Base-by-base conservation (phyloP, 1,140 invertebrate genomes). In the Papilio glaucus region DNA sequence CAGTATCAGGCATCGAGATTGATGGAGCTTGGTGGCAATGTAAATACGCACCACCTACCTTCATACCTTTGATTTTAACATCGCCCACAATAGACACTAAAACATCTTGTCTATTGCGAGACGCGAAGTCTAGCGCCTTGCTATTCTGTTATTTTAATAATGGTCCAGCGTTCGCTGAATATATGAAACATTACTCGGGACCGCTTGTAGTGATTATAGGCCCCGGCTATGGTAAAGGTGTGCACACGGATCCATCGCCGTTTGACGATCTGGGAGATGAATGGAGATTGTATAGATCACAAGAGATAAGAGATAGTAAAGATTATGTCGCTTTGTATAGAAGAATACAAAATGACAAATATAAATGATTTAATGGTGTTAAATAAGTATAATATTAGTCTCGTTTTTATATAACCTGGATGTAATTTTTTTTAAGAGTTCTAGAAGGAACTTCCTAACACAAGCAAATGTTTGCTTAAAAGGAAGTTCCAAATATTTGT, bases 141-240 rank as follows among this genome's bases (percentile, higher is more conserved):
- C 78, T 97, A 26, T 97, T 97, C 82, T 97, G 96, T 80, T 97
- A 97, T 80, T 97, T 97, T 80, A 97, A 97, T 77, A 95, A 96
- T 75, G 93, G 94, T 0, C 39, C 70, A 6, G 95, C 95, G 15
- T 97, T 97, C 86, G 72, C 89, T 6, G 87, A 95, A 8, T 97
- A 97, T 81, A 83, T 97, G n/a, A 83, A 90, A 37, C 77, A 93
- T 60, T 97, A 94, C 82, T 81, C 84, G 4, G 96, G 96, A 1
- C 90, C 89, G 24, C 90, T 95, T 53, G 77, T 97, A 6, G 93
- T 97, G 72, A 95, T 97, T 12, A 96, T 97, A 76, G 96, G 96
- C 4, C 96, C 96, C 0, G 91, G 89, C n/a, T 86, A 94, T n/a
- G 94, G 93, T 0, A 85, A 93, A 74, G 93, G 94, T 61, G 94